Evolutionary conservation across 2,113 vertebrate genomes (phyloP).

Genomic region (Chaetodon auriga): DNA sequence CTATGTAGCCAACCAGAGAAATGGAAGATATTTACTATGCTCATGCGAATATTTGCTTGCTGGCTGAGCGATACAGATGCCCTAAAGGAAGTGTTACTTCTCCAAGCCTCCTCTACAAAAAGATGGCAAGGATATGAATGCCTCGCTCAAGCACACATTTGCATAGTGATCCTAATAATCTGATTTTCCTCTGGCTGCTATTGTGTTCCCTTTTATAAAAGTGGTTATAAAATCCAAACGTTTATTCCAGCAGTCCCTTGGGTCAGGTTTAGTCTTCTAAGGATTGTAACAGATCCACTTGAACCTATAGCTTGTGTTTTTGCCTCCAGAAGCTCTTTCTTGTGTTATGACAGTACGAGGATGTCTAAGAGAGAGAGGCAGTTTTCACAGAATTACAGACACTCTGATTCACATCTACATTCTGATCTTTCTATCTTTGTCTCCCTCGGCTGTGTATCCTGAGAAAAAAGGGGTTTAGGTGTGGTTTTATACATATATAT

Average conservation of each 20-base stretch:
- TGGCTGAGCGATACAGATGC: conserved; percentile 54
- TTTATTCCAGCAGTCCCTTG: conserved; percentile 65
- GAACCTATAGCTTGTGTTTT: conserved; percentile 29
- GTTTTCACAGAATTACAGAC: background rate
- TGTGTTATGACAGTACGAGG: background rate
- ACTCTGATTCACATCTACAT: background rate
- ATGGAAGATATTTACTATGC: conserved; percentile 39
- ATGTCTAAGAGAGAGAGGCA: background rate
- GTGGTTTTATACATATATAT: background rate
- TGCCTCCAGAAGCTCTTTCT: conserved; percentile 18
- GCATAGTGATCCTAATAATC: conserved; percentile 79
- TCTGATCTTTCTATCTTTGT: background rate
- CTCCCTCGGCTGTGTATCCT: background rate
- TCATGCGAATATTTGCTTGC: conserved; percentile 53
- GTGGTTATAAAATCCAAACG: conserved; percentile 61
- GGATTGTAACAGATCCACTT: conserved; percentile 53
- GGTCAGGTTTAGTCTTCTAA: conserved; percentile 66
- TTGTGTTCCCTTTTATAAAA: conserved; percentile 77
- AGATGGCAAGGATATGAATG: conserved; percentile 59
- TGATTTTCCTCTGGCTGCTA: conserved; percentile 75
- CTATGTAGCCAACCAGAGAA: background rate
- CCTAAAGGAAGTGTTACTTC: conserved; percentile 66
- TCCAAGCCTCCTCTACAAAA: conserved; percentile 51
- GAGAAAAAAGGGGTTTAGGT: background rate
- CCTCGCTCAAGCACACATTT: conserved; percentile 66